phyloP scores from a whole-genome alignment of 92 coral and sea anemone genomes.

The Plumapathes pennacea region DNA sequence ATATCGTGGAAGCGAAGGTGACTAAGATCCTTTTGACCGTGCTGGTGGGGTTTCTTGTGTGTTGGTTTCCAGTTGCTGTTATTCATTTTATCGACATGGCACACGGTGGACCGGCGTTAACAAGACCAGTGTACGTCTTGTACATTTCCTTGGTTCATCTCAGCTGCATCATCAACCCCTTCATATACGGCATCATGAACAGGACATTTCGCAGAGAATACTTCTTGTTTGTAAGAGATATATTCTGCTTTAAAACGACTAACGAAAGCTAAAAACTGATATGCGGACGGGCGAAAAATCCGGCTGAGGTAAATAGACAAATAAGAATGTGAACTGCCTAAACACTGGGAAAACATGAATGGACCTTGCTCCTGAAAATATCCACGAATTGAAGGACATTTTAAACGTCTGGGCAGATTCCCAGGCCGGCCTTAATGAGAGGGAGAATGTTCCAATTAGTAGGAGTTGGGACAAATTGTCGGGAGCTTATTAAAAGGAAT shows the following conservation, averaged over 20 bases:
- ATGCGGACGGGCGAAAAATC: too few species aligned
- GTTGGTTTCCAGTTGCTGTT: conserved; percentile 79
- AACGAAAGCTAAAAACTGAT: too few species aligned
- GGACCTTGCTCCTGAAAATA: too few species aligned
- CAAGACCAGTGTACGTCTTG: conserved; percentile 53
- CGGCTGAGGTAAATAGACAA: too few species aligned
- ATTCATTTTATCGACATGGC: conserved; percentile 66
- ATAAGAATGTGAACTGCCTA: too few species aligned
- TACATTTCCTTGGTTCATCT: conserved; percentile 57
- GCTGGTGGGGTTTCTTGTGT: conserved; percentile 60
- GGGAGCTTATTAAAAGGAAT: too few species aligned
- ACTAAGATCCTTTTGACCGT: conserved; percentile 72
- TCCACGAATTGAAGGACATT: too few species aligned
- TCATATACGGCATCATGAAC: conserved; percentile 67
- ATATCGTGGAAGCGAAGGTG: conserved; percentile 76
- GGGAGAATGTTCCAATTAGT: too few species aligned
- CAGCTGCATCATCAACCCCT: conserved; percentile 68
- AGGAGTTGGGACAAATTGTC: too few species aligned
- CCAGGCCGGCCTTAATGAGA: too few species aligned
- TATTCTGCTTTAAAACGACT: background rate
- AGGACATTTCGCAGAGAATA: conserved; percentile 60
- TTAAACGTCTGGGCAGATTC: too few species aligned
- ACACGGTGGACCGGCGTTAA: conserved; percentile 38
- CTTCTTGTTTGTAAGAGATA: conserved; percentile 10
- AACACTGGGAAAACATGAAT: too few species aligned